These are phyloP conservation scores for Lingula anatina DNA, from an alignment of 2,888 invertebrate species.

Conservation along the genomic window DNA sequence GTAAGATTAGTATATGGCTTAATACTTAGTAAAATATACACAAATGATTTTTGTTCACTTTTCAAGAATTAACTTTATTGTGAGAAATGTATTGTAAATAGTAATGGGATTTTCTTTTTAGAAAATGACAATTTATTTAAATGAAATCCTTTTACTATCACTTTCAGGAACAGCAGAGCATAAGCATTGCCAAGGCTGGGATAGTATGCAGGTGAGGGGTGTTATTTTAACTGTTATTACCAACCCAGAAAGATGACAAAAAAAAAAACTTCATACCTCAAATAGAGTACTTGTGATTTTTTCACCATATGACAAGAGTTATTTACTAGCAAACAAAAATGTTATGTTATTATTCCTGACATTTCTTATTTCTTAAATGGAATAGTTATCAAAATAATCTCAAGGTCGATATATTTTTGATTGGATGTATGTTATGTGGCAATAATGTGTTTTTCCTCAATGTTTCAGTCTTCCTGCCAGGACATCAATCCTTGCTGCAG, in stretches of 20 bases:
- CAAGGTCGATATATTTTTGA: no score
- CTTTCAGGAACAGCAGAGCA: conserved; percentile 72
- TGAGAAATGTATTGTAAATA: no score
- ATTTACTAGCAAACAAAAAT: neutral
- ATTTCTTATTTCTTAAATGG: no score
- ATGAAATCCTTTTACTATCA: no score
- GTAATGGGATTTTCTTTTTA: no score
- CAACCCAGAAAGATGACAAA: neutral
- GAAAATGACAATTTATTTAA: no score
- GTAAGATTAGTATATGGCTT: conserved; percentile 16
- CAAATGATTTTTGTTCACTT: no score
- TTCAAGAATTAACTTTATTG: no score
- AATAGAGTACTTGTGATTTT: neutral
- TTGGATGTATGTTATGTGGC: neutral
- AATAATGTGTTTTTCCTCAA: neutral
- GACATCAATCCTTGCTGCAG: conserved; percentile 83
- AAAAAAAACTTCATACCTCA: neutral
- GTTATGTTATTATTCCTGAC: neutral
- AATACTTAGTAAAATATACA: no score
- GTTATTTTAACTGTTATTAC: neutral
- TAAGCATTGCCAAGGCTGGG: conserved; percentile 86
- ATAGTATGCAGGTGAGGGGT: conserved; percentile 58
- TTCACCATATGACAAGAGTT: neutral
- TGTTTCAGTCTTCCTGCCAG: conserved; percentile 69
- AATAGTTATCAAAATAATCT: no score